Conservation (phyloP, 2,888 invertebrate genomes). For the Clistopyga incitator region DNA sequence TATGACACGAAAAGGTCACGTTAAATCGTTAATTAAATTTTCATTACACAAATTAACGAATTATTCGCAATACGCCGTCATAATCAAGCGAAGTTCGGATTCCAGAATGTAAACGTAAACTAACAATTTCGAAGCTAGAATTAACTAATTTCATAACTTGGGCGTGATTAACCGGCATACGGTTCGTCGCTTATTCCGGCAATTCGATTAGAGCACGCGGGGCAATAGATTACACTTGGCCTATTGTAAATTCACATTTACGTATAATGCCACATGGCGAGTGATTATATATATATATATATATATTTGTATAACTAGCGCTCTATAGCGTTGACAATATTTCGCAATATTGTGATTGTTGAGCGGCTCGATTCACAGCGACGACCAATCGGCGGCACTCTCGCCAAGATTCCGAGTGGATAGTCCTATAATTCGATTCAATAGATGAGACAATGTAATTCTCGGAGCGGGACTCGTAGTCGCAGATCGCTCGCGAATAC, state of each 20-base stretch:
- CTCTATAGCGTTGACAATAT: not conserved
- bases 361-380: not conserved
- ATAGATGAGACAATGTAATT: slow-evolving; percentile 56
- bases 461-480: slow-evolving; percentile 6
- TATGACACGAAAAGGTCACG: not conserved
- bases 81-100: not conserved
- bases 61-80: not conserved
- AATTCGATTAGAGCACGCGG: slow-evolving; percentile 48
- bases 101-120: not conserved
- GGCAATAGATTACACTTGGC: slow-evolving; percentile 23
- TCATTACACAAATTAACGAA: not conserved
- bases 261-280: not conserved
- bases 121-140: slow-evolving; percentile 7
- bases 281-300: not conserved
- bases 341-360: slow-evolving; percentile 6
- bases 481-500: slow-evolving; percentile 6
- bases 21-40: not conserved
- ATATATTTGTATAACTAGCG: not conserved
- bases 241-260: not conserved
- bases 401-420: slow-evolving; percentile 46
- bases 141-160: slow-evolving; percentile 58
- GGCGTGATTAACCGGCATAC: slow-evolving; percentile 54
- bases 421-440: slow-evolving; percentile 35
- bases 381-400: not conserved
- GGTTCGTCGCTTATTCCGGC: slow-evolving; percentile 58